Conservation (phyloP, 2,888 invertebrate species). For the Ormyrus labotus region DNA sequence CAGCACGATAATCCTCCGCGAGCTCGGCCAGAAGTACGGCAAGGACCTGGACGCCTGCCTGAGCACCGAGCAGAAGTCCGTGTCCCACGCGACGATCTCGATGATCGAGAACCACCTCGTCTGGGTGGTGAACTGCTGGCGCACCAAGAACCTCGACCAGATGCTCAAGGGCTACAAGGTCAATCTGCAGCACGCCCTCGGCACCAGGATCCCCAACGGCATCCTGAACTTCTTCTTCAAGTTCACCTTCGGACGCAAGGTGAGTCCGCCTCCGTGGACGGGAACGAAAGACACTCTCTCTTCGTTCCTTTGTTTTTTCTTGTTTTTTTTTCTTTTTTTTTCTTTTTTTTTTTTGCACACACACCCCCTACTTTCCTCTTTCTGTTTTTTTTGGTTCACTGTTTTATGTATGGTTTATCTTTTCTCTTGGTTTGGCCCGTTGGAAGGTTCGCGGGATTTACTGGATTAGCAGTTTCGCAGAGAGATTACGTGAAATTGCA, state of each 20-base stretch:
- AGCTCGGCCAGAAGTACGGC: conserved; percentile 88
- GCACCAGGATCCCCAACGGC: conserved; percentile 90
- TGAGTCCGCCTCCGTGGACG: conserved; percentile 71
- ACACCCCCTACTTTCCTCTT: conserved; percentile 1
- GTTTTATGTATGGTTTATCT: neutral
- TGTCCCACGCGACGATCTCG: conserved; percentile 93
- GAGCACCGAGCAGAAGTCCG: conserved; percentile 89
- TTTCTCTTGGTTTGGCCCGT: too few relatives aligned
- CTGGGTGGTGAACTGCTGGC: conserved; percentile 95
- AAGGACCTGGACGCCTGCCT: conserved; percentile 90
- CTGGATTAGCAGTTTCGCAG: too few relatives aligned
- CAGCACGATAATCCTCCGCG: conserved; percentile 92
- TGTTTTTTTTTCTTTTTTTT: too few relatives aligned
- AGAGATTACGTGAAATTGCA: too few relatives aligned
- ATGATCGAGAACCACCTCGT: conserved; percentile 96
- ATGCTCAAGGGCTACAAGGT: conserved; percentile 94
- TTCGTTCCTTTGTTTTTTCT: neutral
- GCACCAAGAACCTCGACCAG: conserved; percentile 90
- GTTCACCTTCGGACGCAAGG: conserved; percentile 90
- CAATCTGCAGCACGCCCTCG: conserved; percentile 91
- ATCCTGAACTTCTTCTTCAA: conserved; percentile 94
- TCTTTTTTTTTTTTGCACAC: neutral
- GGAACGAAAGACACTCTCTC: neutral
- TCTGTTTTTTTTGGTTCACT: conserved; percentile 1
- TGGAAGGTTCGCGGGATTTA: too few relatives aligned